These are phyloP conservation scores for Sphaerodactylus townsendi DNA, from an alignment of 2,113 vertebrate genomes.

Conservation along the genomic window DNA sequence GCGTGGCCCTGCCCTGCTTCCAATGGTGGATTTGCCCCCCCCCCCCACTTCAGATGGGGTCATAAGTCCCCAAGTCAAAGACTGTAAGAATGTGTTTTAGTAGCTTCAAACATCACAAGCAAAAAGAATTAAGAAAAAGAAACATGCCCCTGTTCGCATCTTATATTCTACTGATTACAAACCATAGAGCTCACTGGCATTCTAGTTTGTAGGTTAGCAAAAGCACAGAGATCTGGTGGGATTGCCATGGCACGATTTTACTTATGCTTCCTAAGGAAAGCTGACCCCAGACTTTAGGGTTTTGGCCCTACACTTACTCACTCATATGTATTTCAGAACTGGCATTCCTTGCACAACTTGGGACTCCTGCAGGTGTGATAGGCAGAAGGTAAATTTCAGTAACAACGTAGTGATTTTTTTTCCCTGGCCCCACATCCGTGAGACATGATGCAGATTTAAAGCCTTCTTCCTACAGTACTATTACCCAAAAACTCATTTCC, in stretches of 20 bases:
- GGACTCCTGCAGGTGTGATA: background rate
- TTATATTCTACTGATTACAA: no score
- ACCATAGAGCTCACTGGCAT: background rate
- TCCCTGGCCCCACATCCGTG: background rate
- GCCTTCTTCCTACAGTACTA: background rate
- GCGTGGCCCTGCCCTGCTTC: no score
- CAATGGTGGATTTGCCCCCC: no score
- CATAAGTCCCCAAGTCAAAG: background rate
- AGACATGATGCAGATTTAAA: constrained; percentile 11
- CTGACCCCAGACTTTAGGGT: background rate
- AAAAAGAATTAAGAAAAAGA: no score
- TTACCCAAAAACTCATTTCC: background rate
- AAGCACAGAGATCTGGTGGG: background rate
- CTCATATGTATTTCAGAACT: background rate
- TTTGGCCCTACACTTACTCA: background rate
- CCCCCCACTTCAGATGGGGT: no score
- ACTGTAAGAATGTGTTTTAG: background rate
- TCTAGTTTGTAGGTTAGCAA: background rate
- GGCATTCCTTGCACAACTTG: background rate
- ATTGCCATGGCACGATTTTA: background rate
- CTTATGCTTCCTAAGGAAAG: background rate
- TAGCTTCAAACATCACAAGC: background rate
- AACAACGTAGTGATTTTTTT: background rate
- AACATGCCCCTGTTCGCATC: no score
- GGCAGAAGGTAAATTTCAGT: background rate